Evolutionary conservation across 2,888 invertebrate genomes (phyloP).

Genomic region (Drosophila borborema): DNA sequence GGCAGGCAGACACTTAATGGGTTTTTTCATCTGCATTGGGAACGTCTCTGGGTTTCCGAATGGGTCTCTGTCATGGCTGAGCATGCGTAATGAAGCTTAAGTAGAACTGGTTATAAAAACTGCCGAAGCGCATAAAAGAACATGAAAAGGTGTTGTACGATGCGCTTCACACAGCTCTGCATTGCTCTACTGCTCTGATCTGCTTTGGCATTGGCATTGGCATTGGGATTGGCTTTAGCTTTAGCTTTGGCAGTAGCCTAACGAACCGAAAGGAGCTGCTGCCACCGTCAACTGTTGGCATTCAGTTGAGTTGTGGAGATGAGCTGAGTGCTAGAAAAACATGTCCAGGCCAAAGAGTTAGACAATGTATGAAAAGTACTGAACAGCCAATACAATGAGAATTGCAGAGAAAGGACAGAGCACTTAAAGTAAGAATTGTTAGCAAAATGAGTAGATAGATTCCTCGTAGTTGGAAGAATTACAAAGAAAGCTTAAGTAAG

Average conservation of each 20-base stretch:
- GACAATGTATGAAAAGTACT: constrained; percentile 20
- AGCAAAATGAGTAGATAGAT: not conserved
- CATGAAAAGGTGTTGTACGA: constrained; percentile 35
- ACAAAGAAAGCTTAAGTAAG: not conserved
- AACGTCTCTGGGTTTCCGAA: constrained; percentile 48
- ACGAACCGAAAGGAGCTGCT: constrained; percentile 33
- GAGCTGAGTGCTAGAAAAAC: constrained; percentile 14
- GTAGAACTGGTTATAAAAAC: constrained; percentile 75
- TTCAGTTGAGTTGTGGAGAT: constrained; percentile 13
- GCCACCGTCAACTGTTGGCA: constrained; percentile 12
- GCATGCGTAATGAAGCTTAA: constrained; percentile 78
- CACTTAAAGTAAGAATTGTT: not conserved
- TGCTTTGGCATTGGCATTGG: not conserved
- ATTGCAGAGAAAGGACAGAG: not conserved
- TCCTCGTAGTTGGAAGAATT: not conserved
- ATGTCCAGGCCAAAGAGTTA: constrained; percentile 3
- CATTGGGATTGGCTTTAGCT: no score
- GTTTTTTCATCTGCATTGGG: constrained; percentile 63
- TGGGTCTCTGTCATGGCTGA: constrained; percentile 72
- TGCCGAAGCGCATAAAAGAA: constrained; percentile 34
- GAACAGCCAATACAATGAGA: constrained; percentile 20
- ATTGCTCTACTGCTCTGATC: not conserved
- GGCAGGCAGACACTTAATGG: constrained; percentile 74
- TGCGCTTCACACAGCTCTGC: constrained; percentile 16
- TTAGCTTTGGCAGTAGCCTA: constrained; percentile 35